Conservation (phyloP, 2,888 invertebrate species). For the Drosophila rellima region DNA sequence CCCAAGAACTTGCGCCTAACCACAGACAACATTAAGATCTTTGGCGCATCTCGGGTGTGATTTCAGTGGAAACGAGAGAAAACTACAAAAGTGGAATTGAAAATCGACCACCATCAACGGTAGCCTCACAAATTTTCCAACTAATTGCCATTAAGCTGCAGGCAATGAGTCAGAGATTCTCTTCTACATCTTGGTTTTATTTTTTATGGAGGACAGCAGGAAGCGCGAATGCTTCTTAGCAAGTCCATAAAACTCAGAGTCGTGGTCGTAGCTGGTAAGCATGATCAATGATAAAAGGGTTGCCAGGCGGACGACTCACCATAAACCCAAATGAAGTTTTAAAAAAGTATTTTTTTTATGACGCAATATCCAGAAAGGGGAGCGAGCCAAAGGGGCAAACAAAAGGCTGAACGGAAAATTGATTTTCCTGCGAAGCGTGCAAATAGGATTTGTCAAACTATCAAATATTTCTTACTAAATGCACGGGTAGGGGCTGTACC, state of each 20-base stretch:
- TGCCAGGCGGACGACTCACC: conserved; percentile 25
- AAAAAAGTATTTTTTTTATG: conserved; percentile 39
- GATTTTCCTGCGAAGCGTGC: conserved; percentile 76
- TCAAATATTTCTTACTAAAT: conserved; percentile 63
- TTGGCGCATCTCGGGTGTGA: conserved; percentile 50
- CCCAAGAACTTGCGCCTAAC: conserved; percentile 53
- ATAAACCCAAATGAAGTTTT: conserved; percentile 52
- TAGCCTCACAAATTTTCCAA: conserved; percentile 70
- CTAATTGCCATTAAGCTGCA: conserved; percentile 74
- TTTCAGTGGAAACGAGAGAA: conserved; percentile 54
- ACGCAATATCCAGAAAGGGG: conserved; percentile 22
- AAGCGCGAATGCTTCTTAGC: conserved; percentile 66
- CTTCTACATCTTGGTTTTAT: not conserved
- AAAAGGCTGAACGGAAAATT: conserved; percentile 49
- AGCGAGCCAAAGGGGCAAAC: conserved; percentile 3
- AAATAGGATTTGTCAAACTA: conserved; percentile 77
- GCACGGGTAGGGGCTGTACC: conserved; percentile 6
- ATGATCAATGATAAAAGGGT: conserved; percentile 80
- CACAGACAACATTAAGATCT: conserved; percentile 50
- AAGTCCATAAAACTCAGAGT: conserved; percentile 67
- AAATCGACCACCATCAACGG: conserved; percentile 46
- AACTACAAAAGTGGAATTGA: conserved; percentile 19
- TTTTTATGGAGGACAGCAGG: conserved; percentile 45
- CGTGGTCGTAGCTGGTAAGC: conserved; percentile 41
- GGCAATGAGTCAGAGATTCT: conserved; percentile 61